Evolutionary conservation across 2,113 vertebrate species (phyloP).

Genomic region (Prionailurus bengalensis): DNA sequence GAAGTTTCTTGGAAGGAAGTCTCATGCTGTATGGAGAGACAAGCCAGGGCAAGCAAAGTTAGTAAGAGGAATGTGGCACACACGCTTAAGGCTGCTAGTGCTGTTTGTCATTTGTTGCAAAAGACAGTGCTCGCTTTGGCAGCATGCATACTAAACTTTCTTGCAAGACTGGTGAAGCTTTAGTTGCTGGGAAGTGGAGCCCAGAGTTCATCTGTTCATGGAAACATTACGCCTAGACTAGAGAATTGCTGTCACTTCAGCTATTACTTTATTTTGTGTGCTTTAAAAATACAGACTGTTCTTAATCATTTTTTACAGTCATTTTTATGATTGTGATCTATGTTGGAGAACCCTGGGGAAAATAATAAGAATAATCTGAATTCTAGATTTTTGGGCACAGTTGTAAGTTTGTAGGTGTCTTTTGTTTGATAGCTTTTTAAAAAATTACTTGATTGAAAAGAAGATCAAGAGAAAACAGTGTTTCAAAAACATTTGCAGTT

Average conservation of each 20-base stretch:
- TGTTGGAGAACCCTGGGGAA: neutral
- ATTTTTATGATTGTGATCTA: constrained; percentile 14
- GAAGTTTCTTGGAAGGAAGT: neutral
- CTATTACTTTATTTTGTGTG: neutral
- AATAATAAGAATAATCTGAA: constrained; percentile 15
- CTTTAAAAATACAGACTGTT: constrained; percentile 15
- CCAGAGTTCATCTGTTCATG: neutral
- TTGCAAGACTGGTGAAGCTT: neutral
- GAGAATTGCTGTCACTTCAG: neutral
- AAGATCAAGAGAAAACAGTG: constrained; percentile 15
- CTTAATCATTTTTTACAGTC: neutral
- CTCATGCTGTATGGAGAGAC: neutral
- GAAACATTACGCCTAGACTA: neutral
- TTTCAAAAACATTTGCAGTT: constrained; percentile 32
- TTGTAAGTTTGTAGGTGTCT: constrained; percentile 37
- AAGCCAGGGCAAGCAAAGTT: neutral
- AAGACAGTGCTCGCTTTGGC: neutral
- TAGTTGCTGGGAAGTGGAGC: neutral
- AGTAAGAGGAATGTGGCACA: neutral
- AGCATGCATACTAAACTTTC: neutral
- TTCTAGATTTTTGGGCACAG: neutral
- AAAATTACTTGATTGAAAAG: constrained; percentile 33
- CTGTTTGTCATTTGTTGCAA: neutral
- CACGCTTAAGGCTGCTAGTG: neutral
- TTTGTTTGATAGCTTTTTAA: neutral